Evolutionary conservation across 30 jellyfish, hydroid and myxozoan species (phyloP).

Genomic region (Mastigias papua): DNA sequence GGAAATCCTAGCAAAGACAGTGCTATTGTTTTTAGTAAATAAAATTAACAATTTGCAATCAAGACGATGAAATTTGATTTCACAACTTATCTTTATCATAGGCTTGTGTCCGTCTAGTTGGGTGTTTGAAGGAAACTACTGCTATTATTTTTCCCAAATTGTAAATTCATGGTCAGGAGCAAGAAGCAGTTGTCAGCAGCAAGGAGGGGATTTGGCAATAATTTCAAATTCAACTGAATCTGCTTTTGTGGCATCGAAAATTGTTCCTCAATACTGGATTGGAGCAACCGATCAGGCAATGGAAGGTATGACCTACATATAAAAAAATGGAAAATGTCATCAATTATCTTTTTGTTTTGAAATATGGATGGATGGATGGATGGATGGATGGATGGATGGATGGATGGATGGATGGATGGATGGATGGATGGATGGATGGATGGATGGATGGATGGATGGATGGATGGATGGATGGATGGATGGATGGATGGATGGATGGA

Average conservation of each 20-base stretch:
- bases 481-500: too few species aligned
- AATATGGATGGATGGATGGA: neutral
- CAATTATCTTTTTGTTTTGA: neutral
- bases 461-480: too few species aligned
- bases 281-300: neutral
- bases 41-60: too few species aligned
- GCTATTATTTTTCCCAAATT: neutral
- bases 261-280: neutral
- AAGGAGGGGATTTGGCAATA: neutral
- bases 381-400: neutral
- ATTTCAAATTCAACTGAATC: neutral
- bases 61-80: neutral
- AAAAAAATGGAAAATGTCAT: neutral
- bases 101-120: neutral
- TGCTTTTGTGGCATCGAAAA: neutral
- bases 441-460: too few species aligned
- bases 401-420: too few species aligned
- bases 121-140: neutral
- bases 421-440: too few species aligned
- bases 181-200: neutral
- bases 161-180: neutral
- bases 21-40: too few species aligned
- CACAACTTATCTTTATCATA: neutral
- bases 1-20: too few species aligned
- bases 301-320: neutral